Conservation (phyloP, 1,140 invertebrate genomes). For the Goniozus legneri region DNA sequence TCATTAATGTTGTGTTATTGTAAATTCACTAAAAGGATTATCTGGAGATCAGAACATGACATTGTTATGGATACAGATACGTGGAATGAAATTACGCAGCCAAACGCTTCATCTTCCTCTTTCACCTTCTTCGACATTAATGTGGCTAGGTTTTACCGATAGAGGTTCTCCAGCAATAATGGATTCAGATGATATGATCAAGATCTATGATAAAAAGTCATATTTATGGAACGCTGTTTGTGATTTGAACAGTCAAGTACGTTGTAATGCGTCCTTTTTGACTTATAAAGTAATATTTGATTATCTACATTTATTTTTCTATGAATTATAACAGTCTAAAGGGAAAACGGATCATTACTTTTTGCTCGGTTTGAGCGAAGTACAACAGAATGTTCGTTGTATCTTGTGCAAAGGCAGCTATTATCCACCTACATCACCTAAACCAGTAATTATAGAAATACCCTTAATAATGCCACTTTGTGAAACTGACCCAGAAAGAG, state of each 20-base stretch:
- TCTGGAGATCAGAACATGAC: conserved; percentile 60
- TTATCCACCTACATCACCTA: conserved; percentile 82
- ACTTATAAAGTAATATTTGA: neutral
- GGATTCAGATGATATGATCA: conserved; percentile 67
- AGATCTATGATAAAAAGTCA: conserved; percentile 62
- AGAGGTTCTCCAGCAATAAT: conserved; percentile 67
- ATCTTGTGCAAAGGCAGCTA: conserved; percentile 83
- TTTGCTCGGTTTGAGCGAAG: conserved; percentile 74
- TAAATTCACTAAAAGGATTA: conserved; percentile 17
- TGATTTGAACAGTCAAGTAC: conserved; percentile 67
- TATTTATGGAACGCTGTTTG: conserved; percentile 76
- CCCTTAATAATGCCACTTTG: conserved; percentile 73
- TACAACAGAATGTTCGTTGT: conserved; percentile 70
- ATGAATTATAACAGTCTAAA: conserved; percentile 55
- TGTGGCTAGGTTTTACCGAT: conserved; percentile 83
- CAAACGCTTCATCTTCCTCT: conserved; percentile 64
- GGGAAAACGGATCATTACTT: conserved; percentile 79
- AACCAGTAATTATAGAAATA: conserved; percentile 75
- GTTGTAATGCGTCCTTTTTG: conserved; percentile 16
- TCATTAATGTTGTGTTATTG: neutral
- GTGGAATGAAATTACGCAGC: conserved; percentile 46
- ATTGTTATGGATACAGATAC: conserved; percentile 53
- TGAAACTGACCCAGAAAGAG: conserved; percentile 77
- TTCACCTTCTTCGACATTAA: conserved; percentile 64
- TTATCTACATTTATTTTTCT: conserved; percentile 10